phyloP scores from a whole-genome alignment of 2,888 invertebrate species.

The Drosophila flavopinicola region DNA sequence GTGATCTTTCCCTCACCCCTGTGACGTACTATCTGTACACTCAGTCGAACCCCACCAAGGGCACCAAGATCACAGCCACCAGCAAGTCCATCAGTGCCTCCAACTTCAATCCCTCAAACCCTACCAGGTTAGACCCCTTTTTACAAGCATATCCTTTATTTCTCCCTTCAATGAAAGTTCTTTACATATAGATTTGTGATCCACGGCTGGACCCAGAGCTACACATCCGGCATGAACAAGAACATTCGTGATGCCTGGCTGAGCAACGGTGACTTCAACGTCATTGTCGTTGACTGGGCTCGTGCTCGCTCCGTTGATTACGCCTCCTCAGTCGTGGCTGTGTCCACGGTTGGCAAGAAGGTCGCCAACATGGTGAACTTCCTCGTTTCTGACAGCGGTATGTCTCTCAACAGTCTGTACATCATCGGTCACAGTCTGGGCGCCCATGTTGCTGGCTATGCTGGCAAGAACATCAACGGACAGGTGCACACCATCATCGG shows the following conservation, averaged over 20 bases:
- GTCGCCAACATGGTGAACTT: slow-evolving; percentile 78
- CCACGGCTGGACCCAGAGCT: slow-evolving; percentile 87
- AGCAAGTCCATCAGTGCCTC: slow-evolving; percentile 53
- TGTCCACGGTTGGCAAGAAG: slow-evolving; percentile 72
- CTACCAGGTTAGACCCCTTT: slow-evolving; percentile 52
- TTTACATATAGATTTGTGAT: slow-evolving; percentile 81
- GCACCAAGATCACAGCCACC: slow-evolving; percentile 55
- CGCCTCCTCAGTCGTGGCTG: slow-evolving; percentile 85
- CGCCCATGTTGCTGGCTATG: slow-evolving; percentile 87
- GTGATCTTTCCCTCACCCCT: slow-evolving; percentile 41
- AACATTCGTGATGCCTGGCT: slow-evolving; percentile 85
- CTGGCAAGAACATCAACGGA: slow-evolving; percentile 86
- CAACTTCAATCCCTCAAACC: slow-evolving; percentile 56
- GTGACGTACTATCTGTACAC: slow-evolving; percentile 75
- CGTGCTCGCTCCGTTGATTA: slow-evolving; percentile 86
- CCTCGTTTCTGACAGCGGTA: slow-evolving; percentile 85
- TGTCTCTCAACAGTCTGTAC: slow-evolving; percentile 85
- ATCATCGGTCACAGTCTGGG: slow-evolving; percentile 87
- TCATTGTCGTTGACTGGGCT: slow-evolving; percentile 87
- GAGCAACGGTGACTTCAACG: slow-evolving; percentile 86
- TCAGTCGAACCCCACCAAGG: slow-evolving; percentile 59
- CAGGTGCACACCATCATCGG: slow-evolving; percentile 86
- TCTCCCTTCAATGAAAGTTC: background rate
- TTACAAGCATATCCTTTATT: background rate
- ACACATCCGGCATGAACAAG: slow-evolving; percentile 82